Evolutionary conservation across 2,797 vertebrate species (phyloP).

Genomic region (Acanthornis magna): DNA sequence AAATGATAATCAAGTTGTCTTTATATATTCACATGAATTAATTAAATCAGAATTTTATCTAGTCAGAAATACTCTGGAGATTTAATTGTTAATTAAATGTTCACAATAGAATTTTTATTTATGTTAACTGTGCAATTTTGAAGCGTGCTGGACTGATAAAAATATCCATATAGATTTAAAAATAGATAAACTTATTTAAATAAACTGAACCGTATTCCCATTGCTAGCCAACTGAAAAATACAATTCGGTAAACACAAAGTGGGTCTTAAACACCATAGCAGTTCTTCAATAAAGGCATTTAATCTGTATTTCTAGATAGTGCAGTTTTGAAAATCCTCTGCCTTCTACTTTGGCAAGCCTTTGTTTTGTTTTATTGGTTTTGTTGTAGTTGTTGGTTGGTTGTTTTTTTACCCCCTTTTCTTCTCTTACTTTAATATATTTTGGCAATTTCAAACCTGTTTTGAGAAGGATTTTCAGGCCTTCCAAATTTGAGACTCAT

Average conservation of each 20-base stretch:
- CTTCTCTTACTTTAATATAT: background rate
- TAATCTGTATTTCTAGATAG: background rate
- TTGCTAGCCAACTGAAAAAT: background rate
- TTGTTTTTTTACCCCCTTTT: accelerated
- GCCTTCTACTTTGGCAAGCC: background rate
- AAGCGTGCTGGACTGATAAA: background rate
- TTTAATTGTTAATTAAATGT: background rate
- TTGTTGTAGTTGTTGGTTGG: background rate
- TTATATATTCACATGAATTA: background rate
- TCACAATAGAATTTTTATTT: background rate
- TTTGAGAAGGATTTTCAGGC: background rate
- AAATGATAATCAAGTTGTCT: background rate
- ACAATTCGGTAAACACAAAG: background rate
- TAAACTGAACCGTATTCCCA: background rate
- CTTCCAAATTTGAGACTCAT: background rate
- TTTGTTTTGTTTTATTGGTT: background rate
- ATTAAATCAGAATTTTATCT: background rate
- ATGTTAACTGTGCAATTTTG: background rate
- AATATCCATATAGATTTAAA: background rate
- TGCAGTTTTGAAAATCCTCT: background rate
- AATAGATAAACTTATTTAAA: background rate
- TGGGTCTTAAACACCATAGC: background rate
- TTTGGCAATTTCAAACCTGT: background rate
- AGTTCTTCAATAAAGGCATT: background rate
- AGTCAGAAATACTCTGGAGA: background rate